These are phyloP conservation scores for Plumapathes pennacea DNA, from an alignment of 92 coral and sea anemone species.

Conservation along the genomic window DNA sequence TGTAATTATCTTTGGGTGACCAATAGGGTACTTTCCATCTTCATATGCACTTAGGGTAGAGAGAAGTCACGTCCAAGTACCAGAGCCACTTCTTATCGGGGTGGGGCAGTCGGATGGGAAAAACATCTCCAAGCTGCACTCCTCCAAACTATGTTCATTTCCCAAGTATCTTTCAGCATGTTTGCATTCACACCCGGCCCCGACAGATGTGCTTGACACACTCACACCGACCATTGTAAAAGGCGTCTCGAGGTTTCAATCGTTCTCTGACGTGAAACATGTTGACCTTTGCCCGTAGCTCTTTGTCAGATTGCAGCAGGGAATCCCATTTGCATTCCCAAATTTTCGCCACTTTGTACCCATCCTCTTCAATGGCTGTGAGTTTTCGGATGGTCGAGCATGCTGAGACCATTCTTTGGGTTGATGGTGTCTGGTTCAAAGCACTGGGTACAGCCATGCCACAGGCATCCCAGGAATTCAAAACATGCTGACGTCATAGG, in stretches of 20 bases:
- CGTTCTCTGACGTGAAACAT: background rate
- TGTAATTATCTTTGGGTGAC: background rate
- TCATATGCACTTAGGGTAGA: background rate
- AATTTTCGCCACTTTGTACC: background rate
- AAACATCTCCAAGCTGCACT: no score
- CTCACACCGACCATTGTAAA: background rate
- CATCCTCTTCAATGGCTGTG: no score
- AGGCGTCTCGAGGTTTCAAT: background rate
- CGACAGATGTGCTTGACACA: background rate
- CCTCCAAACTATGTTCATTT: background rate
- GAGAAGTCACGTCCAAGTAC: background rate
- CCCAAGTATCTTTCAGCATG: background rate
- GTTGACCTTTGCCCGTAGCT: background rate
- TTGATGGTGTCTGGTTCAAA: conserved; percentile 30
- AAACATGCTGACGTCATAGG: conserved; percentile 2
- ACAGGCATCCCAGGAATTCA: conserved; percentile 21
- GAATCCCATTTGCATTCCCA: conserved; percentile 1
- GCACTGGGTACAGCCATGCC: conserved; percentile 56
- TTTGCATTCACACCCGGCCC: background rate
- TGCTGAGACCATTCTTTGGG: conserved; percentile 12
- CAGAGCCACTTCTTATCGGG: no score
- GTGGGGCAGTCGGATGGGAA: no score
- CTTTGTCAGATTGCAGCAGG: background rate
- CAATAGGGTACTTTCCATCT: background rate
- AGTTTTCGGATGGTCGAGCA: conserved; percentile 31